Evolutionary conservation across 2,113 vertebrate species (phyloP), one percentile per base, ranked within the genome.

Genomic region (Arothron firmamentum): DNA sequence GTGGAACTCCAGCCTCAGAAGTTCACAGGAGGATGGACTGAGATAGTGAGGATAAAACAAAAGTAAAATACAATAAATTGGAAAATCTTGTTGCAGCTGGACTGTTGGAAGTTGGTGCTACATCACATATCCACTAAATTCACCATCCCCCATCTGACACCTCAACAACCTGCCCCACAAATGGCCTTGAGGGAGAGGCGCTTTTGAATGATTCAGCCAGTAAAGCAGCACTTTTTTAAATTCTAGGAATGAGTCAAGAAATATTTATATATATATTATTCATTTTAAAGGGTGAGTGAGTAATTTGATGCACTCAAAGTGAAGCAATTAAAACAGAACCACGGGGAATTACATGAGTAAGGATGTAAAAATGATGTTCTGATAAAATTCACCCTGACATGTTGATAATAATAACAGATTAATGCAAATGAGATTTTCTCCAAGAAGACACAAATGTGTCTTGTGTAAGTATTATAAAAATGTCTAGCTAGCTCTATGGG

Each of bases 91-190:
- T 28, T 7, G 25, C 5, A 28, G 25, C 31, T 13, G 52, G 51
- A 54, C 51, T 7, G 6, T 34, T 17, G 57, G 51, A 65, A 53
- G 69, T 59, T 54, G 53, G 66, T 38, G n/a, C 5, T 15, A 50
- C 63, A 59, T 63, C 25, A 74, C 46, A 69, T 66, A 61, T 64
- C 23, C 56, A 25, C 52, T 78, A 65, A 67, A 54, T 34, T 62
- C 34, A n/a, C 21, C 41, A 57, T 70, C 56, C 48, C 69, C 52
- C 47, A 45, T 51, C 60, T 80, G 75, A 80, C 83, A 79, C 4
- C 25, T 28, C 25, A 19, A 61, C 69, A 48, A 54, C n/a, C 28
- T 68, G 52, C 60, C 54, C 67, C 62, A 51, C 51, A 57, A 43
- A 42, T 59, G 60, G 21, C 52, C 53, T 54, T 65, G 14, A 1